These are phyloP conservation scores for Enteromius anoplus DNA, from an alignment of 2,797 vertebrate genomes.

Conservation along the genomic window DNA sequence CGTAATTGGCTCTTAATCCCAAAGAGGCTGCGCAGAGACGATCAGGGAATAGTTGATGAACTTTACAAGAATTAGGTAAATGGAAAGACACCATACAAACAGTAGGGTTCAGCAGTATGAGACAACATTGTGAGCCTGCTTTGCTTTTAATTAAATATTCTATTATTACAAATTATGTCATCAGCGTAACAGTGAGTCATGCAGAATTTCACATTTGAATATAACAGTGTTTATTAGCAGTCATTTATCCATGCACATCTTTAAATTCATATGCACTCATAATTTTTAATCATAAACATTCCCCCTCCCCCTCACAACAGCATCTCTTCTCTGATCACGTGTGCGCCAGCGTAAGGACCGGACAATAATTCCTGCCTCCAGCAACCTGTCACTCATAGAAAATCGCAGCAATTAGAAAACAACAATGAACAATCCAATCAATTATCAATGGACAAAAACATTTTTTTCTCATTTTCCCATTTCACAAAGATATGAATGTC, in stretches of 20 bases:
- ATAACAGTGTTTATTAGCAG: neutral
- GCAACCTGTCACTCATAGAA: neutral
- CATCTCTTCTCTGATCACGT: neutral
- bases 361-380: neutral
- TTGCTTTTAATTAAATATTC: neutral
- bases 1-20: conserved; percentile 52
- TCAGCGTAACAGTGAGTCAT: neutral
- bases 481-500: neutral
- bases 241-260: neutral
- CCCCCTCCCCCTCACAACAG: neutral
- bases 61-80: conserved; percentile 32
- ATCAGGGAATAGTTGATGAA: conserved; percentile 29
- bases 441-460: neutral
- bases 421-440: neutral
- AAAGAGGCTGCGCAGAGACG: conserved; percentile 23
- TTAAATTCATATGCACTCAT: neutral
- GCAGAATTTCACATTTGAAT: neutral
- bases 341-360: neutral
- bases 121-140: neutral
- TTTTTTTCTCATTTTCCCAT: neutral
- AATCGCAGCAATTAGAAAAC: conserved; percentile 3
- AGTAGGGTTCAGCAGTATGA: neutral
- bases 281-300: neutral
- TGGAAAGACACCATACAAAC: conserved; percentile 22
- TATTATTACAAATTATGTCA: neutral